A percentile compares a stretch with the other conserved stretches of the same genome.
These are phyloP conservation scores for Thera britannica DNA, from an alignment of 2,888 invertebrate genomes.

Conservation along the genomic window DNA sequence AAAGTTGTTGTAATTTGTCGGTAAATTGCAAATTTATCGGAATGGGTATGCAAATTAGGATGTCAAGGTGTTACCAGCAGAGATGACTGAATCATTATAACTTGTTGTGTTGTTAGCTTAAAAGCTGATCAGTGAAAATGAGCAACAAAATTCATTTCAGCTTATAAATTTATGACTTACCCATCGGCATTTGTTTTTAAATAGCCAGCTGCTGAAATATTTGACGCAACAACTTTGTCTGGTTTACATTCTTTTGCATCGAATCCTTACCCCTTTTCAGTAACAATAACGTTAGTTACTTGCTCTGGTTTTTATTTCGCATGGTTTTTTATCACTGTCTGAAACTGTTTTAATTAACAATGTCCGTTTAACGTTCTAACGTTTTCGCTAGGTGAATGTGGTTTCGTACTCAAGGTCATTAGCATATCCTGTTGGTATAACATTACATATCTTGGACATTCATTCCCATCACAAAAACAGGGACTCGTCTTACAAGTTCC, in stretches of 20 bases:
- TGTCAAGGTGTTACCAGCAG: slow-evolving; percentile 33
- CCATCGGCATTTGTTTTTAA: slow-evolving; percentile 6
- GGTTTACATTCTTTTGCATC: neutral
- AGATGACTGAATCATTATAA: slow-evolving; percentile 31
- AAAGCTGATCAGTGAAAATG: slow-evolving; percentile 15
- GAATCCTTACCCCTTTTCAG: slow-evolving; percentile 11
- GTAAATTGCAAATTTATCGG: slow-evolving; percentile 27
- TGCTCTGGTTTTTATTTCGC: slow-evolving; percentile 6
- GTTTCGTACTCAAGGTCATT: slow-evolving; percentile 64
- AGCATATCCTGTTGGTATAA: slow-evolving; percentile 44
- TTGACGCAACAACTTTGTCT: slow-evolving; percentile 10
- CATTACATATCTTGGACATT: slow-evolving; percentile 21
- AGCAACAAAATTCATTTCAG: slow-evolving; percentile 9
- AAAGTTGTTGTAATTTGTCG: slow-evolving; percentile 20
- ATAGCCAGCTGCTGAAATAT: slow-evolving; percentile 15
- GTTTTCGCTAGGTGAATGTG: slow-evolving; percentile 67
- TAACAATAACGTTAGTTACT: slow-evolving; percentile 14
- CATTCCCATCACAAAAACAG: slow-evolving; percentile 29
- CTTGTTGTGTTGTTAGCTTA: slow-evolving; percentile 10
- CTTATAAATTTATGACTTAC: slow-evolving; percentile 11
- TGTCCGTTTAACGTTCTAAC: slow-evolving; percentile 26
- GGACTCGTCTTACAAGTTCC: slow-evolving; percentile 18
- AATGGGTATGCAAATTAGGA: slow-evolving; percentile 26
- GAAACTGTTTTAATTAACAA: slow-evolving; percentile 25
- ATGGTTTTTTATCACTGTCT: slow-evolving; percentile 14